phyloP scores from a whole-genome alignment of 2,797 vertebrate species.

The Furcifer pardalis region DNA sequence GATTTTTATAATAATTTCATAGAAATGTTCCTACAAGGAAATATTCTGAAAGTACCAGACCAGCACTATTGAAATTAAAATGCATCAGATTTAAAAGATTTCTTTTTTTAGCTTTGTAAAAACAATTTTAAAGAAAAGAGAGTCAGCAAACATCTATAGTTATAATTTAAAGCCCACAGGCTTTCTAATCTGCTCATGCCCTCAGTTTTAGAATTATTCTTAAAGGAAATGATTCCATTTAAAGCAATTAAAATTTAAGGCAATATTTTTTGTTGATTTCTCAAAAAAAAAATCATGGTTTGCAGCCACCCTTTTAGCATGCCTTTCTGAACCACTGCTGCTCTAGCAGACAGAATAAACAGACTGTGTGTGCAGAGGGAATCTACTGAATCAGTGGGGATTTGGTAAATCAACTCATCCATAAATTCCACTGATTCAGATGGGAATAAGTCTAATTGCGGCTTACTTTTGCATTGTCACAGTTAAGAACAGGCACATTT shows the following conservation, averaged over 20 bases:
- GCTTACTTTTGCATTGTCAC: too few species aligned
- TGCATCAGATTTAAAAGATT: too few species aligned
- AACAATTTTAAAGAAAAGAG: not conserved
- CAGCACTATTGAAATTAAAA: too few species aligned
- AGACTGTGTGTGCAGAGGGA: too few species aligned
- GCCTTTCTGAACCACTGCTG: not conserved
- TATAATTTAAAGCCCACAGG: not conserved
- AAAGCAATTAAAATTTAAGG: not conserved
- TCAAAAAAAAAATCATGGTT: not conserved
- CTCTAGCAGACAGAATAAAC: too few species aligned
- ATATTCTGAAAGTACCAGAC: not conserved
- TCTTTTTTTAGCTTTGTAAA: not conserved
- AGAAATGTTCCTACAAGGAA: not conserved
- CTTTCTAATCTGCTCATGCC: not conserved
- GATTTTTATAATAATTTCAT: conserved; percentile 6
- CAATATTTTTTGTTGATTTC: not conserved
- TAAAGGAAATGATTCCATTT: not conserved
- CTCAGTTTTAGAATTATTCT: not conserved
- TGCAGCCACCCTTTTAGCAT: not conserved
- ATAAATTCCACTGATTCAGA: too few species aligned
- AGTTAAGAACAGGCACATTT: too few species aligned
- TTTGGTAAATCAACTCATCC: too few species aligned
- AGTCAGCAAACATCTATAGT: not conserved
- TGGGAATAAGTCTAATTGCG: too few species aligned
- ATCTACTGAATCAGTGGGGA: too few species aligned